Conservation (phyloP, 2,113 vertebrate genomes). For the Ophiodon elongatus region DNA sequence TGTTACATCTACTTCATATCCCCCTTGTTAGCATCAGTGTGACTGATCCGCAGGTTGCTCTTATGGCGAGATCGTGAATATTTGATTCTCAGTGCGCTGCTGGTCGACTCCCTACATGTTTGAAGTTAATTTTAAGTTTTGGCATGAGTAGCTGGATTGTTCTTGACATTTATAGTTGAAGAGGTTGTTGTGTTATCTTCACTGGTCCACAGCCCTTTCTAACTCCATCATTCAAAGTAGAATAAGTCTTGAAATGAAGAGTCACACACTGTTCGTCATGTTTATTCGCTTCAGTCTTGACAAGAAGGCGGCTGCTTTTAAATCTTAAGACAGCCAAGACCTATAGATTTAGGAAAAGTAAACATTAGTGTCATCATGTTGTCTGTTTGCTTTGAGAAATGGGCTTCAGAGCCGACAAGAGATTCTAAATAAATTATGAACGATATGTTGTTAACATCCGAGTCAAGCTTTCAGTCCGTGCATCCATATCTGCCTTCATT, state of each 20-base stretch:
- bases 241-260: background rate
- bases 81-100: conserved; percentile 32
- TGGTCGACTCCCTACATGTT: conserved; percentile 9
- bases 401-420: background rate
- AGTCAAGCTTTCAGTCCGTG: background rate
- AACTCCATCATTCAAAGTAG: background rate
- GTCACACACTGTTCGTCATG: background rate
- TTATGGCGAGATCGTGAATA: conserved; percentile 45
- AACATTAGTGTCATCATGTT: conserved; percentile 18
- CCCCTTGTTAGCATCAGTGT: conserved; percentile 60
- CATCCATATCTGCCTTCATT: conserved; percentile 12
- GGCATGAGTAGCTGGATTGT: conserved; percentile 6
- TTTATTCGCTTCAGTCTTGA: conserved; percentile 1
- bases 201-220: background rate
- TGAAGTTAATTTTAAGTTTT: conserved; percentile 27
- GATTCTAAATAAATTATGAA: conserved; percentile 1
- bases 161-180: conserved; percentile 27
- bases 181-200: conserved; percentile 17
- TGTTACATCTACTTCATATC: conserved; percentile 59
- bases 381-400: conserved; percentile 23
- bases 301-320: conserved; percentile 19
- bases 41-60: conserved; percentile 48
- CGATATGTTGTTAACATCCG: background rate
- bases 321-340: conserved; percentile 9
- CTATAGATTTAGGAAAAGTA: conserved; percentile 6